Percentiles rank a stretch among this genome's conserved stretches.
Evolutionary conservation across 2,113 vertebrate species (phyloP).

Genomic region (Triplophysa siluroides): DNA sequence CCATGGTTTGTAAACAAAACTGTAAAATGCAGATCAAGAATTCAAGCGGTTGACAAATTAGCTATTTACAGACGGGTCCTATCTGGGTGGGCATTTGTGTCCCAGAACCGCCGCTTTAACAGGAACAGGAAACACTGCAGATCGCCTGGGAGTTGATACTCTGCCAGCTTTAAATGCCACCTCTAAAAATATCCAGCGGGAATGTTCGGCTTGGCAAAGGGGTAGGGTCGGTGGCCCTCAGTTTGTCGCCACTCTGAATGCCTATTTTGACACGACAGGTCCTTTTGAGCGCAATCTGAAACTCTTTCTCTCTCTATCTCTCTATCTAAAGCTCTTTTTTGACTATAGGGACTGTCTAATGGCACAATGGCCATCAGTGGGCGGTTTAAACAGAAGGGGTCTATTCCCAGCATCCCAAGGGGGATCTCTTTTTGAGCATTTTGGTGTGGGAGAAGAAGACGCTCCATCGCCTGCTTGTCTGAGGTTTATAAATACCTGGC

Average conservation of each 20-base stretch:
- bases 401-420: slow-evolving; percentile 56
- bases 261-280: slow-evolving; percentile 66
- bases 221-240: slow-evolving; percentile 54
- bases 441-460: slow-evolving; percentile 50
- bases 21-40: background rate
- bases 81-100: slow-evolving; percentile 58
- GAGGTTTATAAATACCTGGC: slow-evolving; percentile 62
- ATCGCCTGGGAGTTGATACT: slow-evolving; percentile 64
- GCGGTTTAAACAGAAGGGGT: slow-evolving; percentile 37
- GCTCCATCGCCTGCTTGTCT: slow-evolving; percentile 46
- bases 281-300: slow-evolving; percentile 63
- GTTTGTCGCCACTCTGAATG: slow-evolving; percentile 69
- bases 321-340: slow-evolving; percentile 63
- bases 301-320: slow-evolving; percentile 48
- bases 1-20: background rate
- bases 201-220: slow-evolving; percentile 68
- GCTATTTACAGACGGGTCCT: slow-evolving; percentile 42
- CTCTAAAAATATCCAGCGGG: slow-evolving; percentile 73
- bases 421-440: slow-evolving; percentile 39
- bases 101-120: slow-evolving; percentile 57
- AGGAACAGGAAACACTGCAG: slow-evolving; percentile 74
- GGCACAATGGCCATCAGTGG: slow-evolving; percentile 48
- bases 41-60: background rate
- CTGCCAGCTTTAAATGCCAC: slow-evolving; percentile 76
- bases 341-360: slow-evolving; percentile 53